Conservation (phyloP, 1,140 invertebrate genomes). For the Leucophenga varia region DNA sequence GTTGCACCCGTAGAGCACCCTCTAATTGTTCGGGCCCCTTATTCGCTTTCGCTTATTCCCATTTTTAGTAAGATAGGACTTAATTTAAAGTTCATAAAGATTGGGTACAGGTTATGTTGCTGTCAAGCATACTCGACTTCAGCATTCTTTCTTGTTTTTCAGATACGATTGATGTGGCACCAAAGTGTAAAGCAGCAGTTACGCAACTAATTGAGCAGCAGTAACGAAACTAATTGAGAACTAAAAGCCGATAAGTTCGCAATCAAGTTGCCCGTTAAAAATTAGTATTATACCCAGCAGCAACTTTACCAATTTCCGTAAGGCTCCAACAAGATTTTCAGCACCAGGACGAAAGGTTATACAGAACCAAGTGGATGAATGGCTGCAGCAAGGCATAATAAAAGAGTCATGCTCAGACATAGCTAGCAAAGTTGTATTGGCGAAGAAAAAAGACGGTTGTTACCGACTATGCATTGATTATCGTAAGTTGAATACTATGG, state of each 20-base stretch:
- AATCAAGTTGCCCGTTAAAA: conserved; percentile 2
- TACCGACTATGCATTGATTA: conserved; percentile 28
- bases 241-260: conserved; percentile 6
- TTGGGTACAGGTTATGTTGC: too few species aligned
- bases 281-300: conserved; percentile 1
- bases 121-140: too few species aligned
- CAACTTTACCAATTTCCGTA: conserved; percentile 23
- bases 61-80: too few species aligned
- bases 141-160: too few species aligned
- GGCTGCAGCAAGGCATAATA: conserved; percentile 22
- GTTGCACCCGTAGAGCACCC: too few species aligned
- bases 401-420: conserved; percentile 26
- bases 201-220: too few species aligned
- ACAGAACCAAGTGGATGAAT: conserved; percentile 56
- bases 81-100: too few species aligned
- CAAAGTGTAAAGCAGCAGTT: conserved; percentile 2
- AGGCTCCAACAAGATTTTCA: conserved; percentile 33
- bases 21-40: too few species aligned
- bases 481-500: conserved; percentile 20
- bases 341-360: too few species aligned
- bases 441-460: conserved; percentile 28
- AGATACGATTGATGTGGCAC: neutral
- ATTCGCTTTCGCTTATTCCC: too few species aligned
- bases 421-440: conserved; percentile 31
- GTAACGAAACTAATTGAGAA: conserved; percentile 9